Evolutionary conservation across 2,888 invertebrate genomes (phyloP), one percentile per base, ranked within the genome.

Genomic region (Catotricha subobsoleta): DNA sequence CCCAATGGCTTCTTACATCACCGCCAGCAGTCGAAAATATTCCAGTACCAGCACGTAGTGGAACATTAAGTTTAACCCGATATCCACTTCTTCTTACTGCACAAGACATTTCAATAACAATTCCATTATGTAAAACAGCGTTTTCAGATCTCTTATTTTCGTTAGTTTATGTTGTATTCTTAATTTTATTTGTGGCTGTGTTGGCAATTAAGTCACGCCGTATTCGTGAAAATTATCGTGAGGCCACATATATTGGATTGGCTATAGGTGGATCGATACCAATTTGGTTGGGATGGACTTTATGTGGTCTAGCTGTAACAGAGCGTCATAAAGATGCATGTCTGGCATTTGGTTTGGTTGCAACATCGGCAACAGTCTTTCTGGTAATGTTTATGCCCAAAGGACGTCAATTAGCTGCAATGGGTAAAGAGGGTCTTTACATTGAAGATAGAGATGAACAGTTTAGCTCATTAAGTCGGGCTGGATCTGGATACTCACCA

Each of bases 331-430:
- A 79, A 50, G 86, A 87, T 60, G 87, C 87, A 12, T 87, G 88
- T 63, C 71, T 91, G 41, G 91, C 90, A 18, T 87, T 86, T 52
- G 92, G 92, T 1, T 68, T 92, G 49, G 74, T 90, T 36, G 74
- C 81, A 42, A 87, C 84, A 13, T 80, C 88, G 47, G 74, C 80
- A 10, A 75, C 87, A 35, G 79, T 90, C 40, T 87, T 92, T 63
- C 72, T 88, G 51, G 77, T 90, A 43, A 91, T 92, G 91, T 92
- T 92, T 62, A 79, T 90, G 65, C 81, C 91, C 25, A 91, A 84
- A 66, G 90, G 91, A 23, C 70, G 91, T 30, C 87, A 92, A 54
- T 65, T 92, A 52, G 90, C 90, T 1, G 90, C 90, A 37, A 76
- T 91, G 68, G 91, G 91, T 36, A 81, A 87, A 52, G 88, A 90